These are phyloP conservation scores for Melieria omissa DNA, from an alignment of 2,888 invertebrate species.

Conservation along the genomic window DNA sequence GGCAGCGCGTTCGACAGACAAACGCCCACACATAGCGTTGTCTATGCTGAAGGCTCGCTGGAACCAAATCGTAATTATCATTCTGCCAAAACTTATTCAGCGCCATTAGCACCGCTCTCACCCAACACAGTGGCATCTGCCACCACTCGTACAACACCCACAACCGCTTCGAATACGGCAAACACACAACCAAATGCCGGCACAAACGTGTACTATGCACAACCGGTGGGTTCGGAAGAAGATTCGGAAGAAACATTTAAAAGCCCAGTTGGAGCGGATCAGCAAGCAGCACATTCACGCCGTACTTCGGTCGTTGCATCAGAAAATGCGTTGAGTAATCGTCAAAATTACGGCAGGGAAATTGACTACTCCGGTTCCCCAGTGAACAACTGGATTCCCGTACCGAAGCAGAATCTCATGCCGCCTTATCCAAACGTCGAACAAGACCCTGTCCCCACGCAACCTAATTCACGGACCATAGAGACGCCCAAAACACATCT, in stretches of 20 bases:
- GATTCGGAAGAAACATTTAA: slow-evolving; percentile 48
- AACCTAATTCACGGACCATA: neutral
- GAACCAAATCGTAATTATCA: slow-evolving; percentile 62
- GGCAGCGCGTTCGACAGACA: slow-evolving; percentile 47
- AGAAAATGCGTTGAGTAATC: slow-evolving; percentile 29
- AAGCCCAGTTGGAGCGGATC: slow-evolving; percentile 11
- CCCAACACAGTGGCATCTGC: slow-evolving; percentile 23
- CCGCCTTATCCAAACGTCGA: slow-evolving; percentile 38
- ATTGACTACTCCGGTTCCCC: slow-evolving; percentile 28
- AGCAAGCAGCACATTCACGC: neutral
- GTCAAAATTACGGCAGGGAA: slow-evolving; percentile 51
- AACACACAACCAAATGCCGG: slow-evolving; percentile 36
- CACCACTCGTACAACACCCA: slow-evolving; percentile 26
- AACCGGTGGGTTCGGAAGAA: slow-evolving; percentile 56
- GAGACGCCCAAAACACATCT: slow-evolving; percentile 30
- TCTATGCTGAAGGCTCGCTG: slow-evolving; percentile 57
- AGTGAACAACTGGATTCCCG: slow-evolving; percentile 25
- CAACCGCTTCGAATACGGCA: slow-evolving; percentile 33
- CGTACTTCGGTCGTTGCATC: neutral
- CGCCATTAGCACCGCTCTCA: slow-evolving; percentile 57
- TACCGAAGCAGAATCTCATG: slow-evolving; percentile 37
- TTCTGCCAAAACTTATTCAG: slow-evolving; percentile 45
- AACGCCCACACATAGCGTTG: slow-evolving; percentile 51
- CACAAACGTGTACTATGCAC: slow-evolving; percentile 55
- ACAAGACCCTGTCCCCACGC: slow-evolving; percentile 26